Evolutionary conservation across 2,888 invertebrate species (phyloP).

Genomic region (Chrysolina oricalcia): DNA sequence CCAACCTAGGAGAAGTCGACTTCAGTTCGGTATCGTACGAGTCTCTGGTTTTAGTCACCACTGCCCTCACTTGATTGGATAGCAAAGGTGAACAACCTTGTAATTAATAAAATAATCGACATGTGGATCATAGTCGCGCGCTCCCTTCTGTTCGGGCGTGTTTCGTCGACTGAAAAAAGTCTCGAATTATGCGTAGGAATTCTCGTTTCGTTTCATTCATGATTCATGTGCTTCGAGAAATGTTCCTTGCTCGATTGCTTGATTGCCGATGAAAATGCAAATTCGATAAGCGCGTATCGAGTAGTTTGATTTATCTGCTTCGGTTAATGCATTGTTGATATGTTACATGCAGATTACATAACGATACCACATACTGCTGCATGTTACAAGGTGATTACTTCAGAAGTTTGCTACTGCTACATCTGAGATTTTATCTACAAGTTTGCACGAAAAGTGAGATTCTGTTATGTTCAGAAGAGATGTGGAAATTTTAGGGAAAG

Average conservation of each 20-base stretch:
- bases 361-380: background rate
- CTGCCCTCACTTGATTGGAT: conserved; percentile 4
- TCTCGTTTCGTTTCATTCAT: background rate
- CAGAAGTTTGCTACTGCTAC: too few species aligned
- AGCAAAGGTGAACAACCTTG: conserved; percentile 32
- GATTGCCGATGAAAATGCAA: conserved; percentile 19
- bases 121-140: conserved; percentile 18
- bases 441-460: too few species aligned
- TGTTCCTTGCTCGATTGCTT: conserved; percentile 13
- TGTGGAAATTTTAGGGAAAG: too few species aligned
- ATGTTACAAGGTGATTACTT: too few species aligned
- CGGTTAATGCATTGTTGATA: background rate
- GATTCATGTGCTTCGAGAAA: conserved; percentile 12
- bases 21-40: background rate
- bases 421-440: too few species aligned
- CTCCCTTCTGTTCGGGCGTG: background rate
- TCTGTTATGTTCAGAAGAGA: too few species aligned
- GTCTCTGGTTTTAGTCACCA: conserved; percentile 1
- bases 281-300: background rate
- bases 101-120: conserved; percentile 17
- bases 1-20: background rate
- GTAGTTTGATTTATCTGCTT: conserved; percentile 11
- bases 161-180: background rate
- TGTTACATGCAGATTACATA: background rate
- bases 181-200: background rate